Evolutionary conservation across 2,113 vertebrate genomes (phyloP), one percentile per base, ranked within the genome.

Genomic region (Sphaerodactylus townsendi): DNA sequence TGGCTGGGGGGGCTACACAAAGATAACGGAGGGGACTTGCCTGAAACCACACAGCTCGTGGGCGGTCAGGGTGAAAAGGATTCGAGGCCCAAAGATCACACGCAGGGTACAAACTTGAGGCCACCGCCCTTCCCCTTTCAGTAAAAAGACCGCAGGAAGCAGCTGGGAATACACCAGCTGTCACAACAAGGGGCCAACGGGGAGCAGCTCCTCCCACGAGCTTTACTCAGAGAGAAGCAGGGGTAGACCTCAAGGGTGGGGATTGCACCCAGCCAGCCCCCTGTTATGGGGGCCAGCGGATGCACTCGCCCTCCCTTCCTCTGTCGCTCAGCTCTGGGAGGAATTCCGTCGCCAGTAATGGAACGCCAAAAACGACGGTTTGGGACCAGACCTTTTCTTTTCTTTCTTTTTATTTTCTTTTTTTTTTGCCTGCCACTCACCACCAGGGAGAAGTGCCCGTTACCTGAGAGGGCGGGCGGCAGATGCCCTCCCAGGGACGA

Each of bases 341-440:
- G 30, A 48, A 28, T 21, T 4, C 33, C n/a, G 21, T 6, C 9
- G 50, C 30, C 23, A 13, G 13, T 46, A 25, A 15, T n/a, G 48
- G 21, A 7, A 7, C 74, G 56, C 6, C 15, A n/a, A 2, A n/a
- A 46, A 28, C 4, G 73, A 35, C 46, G 17, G 72, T 15, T 17
- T 46, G 6, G 46, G 46, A n/a, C 69, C 19, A 71, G 41, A 50
- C 6, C 13, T 59, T 76, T 25, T 11, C 10, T 53, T 53, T 53
- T 19, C 5, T 46, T 46, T 6, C 44, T n/a, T n/a, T n/a, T 44
- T 44, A 44, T 44, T 44, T 44, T 5, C 44, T 44, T 9, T 9
- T 9, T 9, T 9, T 9, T 1, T 0, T 19, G 7, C 7, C 59
- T 28, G 59, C 59, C 2, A 1, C 50, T 1, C 73, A 1, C 0